Evolutionary conservation across 1,140 invertebrate species (phyloP), one percentile per base, ranked within the genome.

Genomic region (Octopus bimaculoides): DNA sequence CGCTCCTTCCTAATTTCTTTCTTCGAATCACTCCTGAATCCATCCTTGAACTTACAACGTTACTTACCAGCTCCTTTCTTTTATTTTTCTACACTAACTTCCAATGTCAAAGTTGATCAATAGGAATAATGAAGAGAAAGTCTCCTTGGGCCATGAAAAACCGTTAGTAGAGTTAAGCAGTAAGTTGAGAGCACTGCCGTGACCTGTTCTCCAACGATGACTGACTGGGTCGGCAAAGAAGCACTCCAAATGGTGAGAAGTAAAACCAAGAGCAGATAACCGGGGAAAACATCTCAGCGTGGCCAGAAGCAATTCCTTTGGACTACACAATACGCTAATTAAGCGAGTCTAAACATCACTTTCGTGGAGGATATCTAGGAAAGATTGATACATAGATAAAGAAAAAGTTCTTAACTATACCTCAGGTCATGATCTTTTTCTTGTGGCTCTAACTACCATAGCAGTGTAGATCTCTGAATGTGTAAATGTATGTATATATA

Each of bases 271-370:
- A 71, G 66, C 17, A 71, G 66, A 17, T 71, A 71, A 71, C 66
- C 14, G 26, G 66, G 8, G 26, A 71, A 71, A 71, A 71, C 66
- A 71, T 71, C 26, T 71, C 66, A 12, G 8, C 66, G 26, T 20
- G 66, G 66, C 66, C 66, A 12, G 66, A 71, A 20, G 66, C 66
- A 17, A 71, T 9, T 71, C 26, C 66, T 71, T 17, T 71, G 66
- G 66, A n/a, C 66, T 17, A 71, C 66, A 71, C 66, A 71, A 71
- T 71, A 17, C 66, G 9, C 26, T 71, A 71, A 71, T 71, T 71
- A 71, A 71, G 66, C 5, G 26, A 41, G 26, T 41, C 26, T 41
- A 41, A 41, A 41, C 26, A 41, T 41, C 26, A 41, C 26, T 41
- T 41, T 41, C 26, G 3, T 41, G 26, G 26, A 41, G 26, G 26